Evolutionary conservation across 2,888 invertebrate genomes (phyloP), one percentile per base, ranked within the genome.

Genomic region (Pseudolycoriella hygida): DNA sequence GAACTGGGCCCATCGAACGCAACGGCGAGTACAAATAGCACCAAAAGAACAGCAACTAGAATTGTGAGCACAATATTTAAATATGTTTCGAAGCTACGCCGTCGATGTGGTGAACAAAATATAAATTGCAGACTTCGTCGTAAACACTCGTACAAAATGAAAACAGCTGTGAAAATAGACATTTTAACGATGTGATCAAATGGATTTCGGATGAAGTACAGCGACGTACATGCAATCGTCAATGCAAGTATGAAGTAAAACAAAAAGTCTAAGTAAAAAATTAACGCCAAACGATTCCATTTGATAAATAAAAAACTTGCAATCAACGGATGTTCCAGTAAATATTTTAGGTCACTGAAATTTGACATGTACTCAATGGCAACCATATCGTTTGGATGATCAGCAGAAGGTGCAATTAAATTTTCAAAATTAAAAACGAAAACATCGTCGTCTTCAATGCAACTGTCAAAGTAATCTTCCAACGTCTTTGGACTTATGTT

Each of bases 301-400:
- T 87, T 87, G 48, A 87, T 67, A 54, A 80, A 79, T 3, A 87
- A 62, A 54, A 86, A 87, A 52, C 83, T 83, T 1, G 82, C 79
- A 41, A 86, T 73, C 1, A 86, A 70, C 1, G 86, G 86, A 65
- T 87, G 86, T 53, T 77, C 80, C 15, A 87, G 61, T 31, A 87
- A 64, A 49, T 77, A 74, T 17, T 75, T 72, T 47, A 84, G 65
- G 48, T 80, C 77, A 50, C 73, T 71, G 39, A 77, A 73, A 52
- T 72, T 67, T 43, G 82, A 77, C 64, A 88, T 79, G 54, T 76
- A 80, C 6, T 75, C 64, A 42, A 87, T 69, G 11, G 82, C 78
- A 49, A 80, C 77, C 55, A 82, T 84, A 69, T 87, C 87, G 40
- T 76, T 72, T 17, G 73, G 42, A 31, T 30, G 25, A 10, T 42